Evolutionary conservation across 2,797 vertebrate genomes (phyloP).

Genomic region (Scomberomorus guttatus): DNA sequence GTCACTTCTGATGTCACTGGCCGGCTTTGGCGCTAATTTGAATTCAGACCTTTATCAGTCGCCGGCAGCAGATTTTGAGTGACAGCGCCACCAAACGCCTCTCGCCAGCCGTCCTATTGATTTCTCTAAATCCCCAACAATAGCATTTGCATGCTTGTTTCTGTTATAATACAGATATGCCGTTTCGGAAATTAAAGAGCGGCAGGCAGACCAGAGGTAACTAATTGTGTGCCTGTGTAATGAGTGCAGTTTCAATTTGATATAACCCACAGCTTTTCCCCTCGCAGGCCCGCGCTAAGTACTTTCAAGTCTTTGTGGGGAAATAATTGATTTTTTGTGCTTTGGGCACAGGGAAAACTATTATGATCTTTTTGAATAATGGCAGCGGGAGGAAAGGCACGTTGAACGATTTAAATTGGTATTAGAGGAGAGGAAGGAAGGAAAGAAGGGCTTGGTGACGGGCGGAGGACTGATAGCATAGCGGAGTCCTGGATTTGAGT

Average conservation of each 20-base stretch:
- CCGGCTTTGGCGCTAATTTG: conserved; percentile 99
- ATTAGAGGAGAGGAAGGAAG: conserved; percentile 93
- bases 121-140: conserved; percentile 99
- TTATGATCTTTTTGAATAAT: conserved; percentile 99
- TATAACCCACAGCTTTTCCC: conserved; percentile 99
- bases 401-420: conserved; percentile 99
- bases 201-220: conserved; percentile 98
- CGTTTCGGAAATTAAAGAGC: conserved; percentile 99
- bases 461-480: conserved; percentile 89
- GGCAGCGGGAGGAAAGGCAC: conserved; percentile 96
- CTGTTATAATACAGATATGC: conserved; percentile 99
- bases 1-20: conserved; percentile 99
- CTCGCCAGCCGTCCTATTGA: conserved; percentile 99
- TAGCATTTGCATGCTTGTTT: conserved; percentile 99
- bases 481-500: conserved; percentile 88
- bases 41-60: conserved; percentile 99
- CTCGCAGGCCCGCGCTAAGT: conserved; percentile 98
- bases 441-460: conserved; percentile 85
- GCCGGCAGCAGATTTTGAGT: conserved; percentile 99
- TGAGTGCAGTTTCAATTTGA: conserved; percentile 99
- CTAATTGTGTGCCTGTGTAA: conserved; percentile 99
- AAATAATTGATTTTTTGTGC: conserved; percentile 99
- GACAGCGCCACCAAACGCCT: conserved; percentile 99
- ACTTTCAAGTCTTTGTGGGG: conserved; percentile 99
- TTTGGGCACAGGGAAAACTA: conserved; percentile 99